phyloP scores from a whole-genome alignment of 2,888 invertebrate genomes.

The Euzetes globulus region DNA sequence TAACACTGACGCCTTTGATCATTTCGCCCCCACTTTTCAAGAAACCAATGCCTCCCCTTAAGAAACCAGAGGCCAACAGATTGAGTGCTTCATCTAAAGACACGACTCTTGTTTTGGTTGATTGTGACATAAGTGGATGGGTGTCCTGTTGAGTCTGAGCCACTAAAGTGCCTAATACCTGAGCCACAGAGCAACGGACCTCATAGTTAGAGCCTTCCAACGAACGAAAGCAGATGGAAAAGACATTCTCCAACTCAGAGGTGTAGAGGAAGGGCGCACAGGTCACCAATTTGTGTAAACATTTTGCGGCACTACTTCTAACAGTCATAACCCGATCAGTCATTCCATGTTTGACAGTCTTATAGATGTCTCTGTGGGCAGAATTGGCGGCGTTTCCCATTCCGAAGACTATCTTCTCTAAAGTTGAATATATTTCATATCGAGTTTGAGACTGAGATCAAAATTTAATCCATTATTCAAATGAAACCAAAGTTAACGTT shows the following conservation, averaged over 20 bases:
- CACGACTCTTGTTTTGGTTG: constrained; percentile 35
- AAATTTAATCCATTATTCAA: constrained; percentile 1
- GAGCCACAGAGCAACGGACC: constrained; percentile 82
- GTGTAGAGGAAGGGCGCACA: constrained; percentile 74
- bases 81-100: constrained; percentile 81
- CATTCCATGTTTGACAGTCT: constrained; percentile 75
- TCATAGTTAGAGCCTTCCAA: constrained; percentile 88
- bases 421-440: constrained; percentile 91
- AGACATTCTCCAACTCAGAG: constrained; percentile 81
- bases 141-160: constrained; percentile 63
- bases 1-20: constrained; percentile 86
- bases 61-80: constrained; percentile 83
- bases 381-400: constrained; percentile 87
- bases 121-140: neutral
- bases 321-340: constrained; percentile 89
- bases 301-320: constrained; percentile 81
- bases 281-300: constrained; percentile 78
- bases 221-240: constrained; percentile 81
- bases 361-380: constrained; percentile 80
- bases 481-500: neutral
- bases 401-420: constrained; percentile 84
- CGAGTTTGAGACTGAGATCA: constrained; percentile 69
- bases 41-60: constrained; percentile 80
- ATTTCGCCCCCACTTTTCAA: constrained; percentile 83
- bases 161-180: constrained; percentile 76